Conservation (phyloP, 2,797 vertebrate genomes). For the Rhabdophis nuchalis region DNA sequence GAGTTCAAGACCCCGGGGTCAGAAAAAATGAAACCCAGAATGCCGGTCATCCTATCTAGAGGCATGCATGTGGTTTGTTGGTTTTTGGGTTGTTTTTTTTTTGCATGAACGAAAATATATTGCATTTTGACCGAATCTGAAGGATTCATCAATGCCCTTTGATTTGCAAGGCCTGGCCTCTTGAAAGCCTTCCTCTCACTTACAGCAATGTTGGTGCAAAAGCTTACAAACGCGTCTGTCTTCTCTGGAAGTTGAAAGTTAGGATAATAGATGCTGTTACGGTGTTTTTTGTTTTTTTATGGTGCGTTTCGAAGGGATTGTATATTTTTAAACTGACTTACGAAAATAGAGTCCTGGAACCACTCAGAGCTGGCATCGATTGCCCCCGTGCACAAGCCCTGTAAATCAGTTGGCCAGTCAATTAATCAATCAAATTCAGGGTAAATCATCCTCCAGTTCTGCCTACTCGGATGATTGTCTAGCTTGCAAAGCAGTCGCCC, state of each 20-base stretch:
- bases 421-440: background rate
- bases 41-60: background rate
- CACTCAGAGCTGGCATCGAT: background rate
- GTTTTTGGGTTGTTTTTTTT: background rate
- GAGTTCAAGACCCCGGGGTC: background rate
- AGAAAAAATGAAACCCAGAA: background rate
- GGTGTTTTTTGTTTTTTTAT: background rate
- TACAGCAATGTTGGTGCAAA: background rate
- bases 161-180: background rate
- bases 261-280: background rate
- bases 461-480: background rate
- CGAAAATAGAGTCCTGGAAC: background rate
- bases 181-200: background rate
- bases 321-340: background rate
- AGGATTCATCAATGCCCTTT: background rate
- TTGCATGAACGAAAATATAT: background rate
- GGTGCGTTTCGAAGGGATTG: background rate
- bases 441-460: background rate
- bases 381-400: background rate
- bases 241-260: background rate
- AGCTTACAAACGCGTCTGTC: background rate
- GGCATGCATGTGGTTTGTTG: no score
- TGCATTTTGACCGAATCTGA: background rate
- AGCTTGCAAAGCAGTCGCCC: background rate
- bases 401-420: background rate